A percentile compares a stretch with the other conserved stretches of the same genome.
Conservation (phyloP, 2,113 vertebrate species). For the Chionis minor region DNA sequence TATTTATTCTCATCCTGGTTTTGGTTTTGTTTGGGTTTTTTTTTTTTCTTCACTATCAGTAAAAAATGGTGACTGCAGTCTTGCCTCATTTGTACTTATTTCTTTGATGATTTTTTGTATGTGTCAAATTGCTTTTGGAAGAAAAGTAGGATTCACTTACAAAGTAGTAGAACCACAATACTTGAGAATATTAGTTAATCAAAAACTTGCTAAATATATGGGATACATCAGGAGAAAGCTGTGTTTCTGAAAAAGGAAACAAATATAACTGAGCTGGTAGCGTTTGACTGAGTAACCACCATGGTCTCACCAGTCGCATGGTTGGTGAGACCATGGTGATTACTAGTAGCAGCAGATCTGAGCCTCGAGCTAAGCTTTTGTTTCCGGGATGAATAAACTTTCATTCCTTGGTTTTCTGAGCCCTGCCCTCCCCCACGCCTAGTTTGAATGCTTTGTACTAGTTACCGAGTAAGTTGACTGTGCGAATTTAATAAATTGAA, state of each 20-base stretch:
- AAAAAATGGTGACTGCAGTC: not conserved
- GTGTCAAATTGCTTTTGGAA: not conserved
- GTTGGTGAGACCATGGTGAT: not conserved
- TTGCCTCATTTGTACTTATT: not conserved
- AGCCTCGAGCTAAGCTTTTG: not conserved
- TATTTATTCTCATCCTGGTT: not conserved
- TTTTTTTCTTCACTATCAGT: not conserved
- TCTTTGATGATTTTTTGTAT: not conserved
- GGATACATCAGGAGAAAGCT: not conserved
- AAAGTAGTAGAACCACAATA: not conserved
- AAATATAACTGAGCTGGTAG: not conserved
- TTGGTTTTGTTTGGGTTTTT: too few relatives aligned
- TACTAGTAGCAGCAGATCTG: not conserved
- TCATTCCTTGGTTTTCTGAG: not conserved
- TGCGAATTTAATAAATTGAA: not conserved
- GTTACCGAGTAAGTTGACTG: not conserved
- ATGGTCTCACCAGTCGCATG: not conserved
- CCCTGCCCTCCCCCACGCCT: not conserved
- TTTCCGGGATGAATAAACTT: constrained; percentile 14
- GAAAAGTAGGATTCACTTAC: not conserved
- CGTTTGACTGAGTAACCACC: not conserved
- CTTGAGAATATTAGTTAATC: not conserved
- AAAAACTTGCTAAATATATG: not conserved
- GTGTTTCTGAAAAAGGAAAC: not conserved
- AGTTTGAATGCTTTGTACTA: not conserved